Conservation (phyloP, 2,113 vertebrate genomes). For the Gobius niger region DNA sequence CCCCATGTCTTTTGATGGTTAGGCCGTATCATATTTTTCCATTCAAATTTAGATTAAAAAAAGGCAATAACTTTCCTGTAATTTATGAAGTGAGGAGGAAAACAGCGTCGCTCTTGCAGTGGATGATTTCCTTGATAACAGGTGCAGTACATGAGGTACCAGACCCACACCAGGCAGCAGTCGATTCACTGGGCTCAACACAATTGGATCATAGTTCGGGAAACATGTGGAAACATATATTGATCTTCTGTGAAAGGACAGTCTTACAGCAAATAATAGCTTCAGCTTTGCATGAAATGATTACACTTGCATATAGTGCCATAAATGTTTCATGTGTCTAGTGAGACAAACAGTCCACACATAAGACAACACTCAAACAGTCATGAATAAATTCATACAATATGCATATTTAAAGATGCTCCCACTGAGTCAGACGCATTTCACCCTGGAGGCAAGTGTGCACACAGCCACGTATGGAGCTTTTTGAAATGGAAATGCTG, state of each 20-base stretch:
- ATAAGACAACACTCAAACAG: background rate
- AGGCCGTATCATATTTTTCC: too few species aligned
- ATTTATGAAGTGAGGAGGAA: slow-evolving; percentile 74
- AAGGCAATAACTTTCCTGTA: too few species aligned
- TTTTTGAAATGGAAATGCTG: too few species aligned
- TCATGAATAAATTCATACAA: background rate
- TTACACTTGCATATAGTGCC: background rate
- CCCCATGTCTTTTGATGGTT: too few species aligned
- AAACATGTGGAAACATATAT: too few species aligned
- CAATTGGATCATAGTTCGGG: slow-evolving; percentile 89
- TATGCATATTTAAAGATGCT: background rate
- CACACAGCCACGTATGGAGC: too few species aligned
- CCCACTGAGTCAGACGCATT: background rate
- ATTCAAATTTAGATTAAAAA: too few species aligned
- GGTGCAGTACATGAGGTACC: slow-evolving; percentile 83
- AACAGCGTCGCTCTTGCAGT: slow-evolving; percentile 97
- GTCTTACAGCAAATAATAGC: too few species aligned
- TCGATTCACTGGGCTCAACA: slow-evolving; percentile 90
- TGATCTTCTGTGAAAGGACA: too few species aligned
- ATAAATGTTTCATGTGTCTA: background rate
- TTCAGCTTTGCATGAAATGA: background rate
- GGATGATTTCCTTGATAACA: slow-evolving; percentile 92
- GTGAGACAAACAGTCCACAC: background rate
- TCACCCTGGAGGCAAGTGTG: background rate
- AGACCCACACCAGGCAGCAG: slow-evolving; percentile 92